Percentiles rank a stretch among this genome's conserved stretches.
Evolutionary conservation across 2,797 vertebrate genomes (phyloP).

Genomic region (Brachyrhaphis roseni): DNA sequence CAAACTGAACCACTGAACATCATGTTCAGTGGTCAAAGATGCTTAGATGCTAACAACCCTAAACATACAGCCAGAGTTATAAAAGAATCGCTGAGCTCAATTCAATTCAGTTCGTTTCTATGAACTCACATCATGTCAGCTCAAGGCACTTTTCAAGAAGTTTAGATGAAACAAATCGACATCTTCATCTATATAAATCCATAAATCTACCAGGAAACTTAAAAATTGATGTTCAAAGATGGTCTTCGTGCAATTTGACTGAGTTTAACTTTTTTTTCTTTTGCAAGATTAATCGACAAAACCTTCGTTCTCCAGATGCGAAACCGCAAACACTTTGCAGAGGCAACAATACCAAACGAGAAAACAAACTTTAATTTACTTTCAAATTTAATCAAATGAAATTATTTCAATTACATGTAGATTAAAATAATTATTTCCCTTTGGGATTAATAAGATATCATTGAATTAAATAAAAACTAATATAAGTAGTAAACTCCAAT

Average conservation of each 20-base stretch:
- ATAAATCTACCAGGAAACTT: background rate
- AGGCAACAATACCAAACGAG: background rate
- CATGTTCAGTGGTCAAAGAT: background rate
- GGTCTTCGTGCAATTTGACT: background rate
- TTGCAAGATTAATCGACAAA: background rate
- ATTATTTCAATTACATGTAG: background rate
- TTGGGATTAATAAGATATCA: background rate
- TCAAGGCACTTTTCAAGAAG: too few relatives aligned
- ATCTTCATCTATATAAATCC: background rate
- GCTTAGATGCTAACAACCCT: background rate
- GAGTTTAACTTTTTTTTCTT: too few relatives aligned
- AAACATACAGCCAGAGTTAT: background rate
- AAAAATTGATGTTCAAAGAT: background rate
- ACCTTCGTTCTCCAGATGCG: background rate
- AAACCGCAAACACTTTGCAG: background rate
- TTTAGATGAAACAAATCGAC: background rate
- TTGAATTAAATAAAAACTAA: background rate
- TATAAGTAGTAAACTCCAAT: too few relatives aligned
- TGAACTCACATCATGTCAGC: too few relatives aligned
- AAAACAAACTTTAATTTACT: background rate
- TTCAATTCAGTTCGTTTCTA: too few relatives aligned
- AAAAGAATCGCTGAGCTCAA: background rate
- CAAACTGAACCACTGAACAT: background rate
- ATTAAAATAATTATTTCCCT: background rate
- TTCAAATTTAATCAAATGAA: background rate